Percentiles rank a stretch among this genome's conserved stretches.
These are phyloP conservation scores for Trachelus troglodyta DNA, from an alignment of 2,888 invertebrate genomes.

Conservation along the genomic window DNA sequence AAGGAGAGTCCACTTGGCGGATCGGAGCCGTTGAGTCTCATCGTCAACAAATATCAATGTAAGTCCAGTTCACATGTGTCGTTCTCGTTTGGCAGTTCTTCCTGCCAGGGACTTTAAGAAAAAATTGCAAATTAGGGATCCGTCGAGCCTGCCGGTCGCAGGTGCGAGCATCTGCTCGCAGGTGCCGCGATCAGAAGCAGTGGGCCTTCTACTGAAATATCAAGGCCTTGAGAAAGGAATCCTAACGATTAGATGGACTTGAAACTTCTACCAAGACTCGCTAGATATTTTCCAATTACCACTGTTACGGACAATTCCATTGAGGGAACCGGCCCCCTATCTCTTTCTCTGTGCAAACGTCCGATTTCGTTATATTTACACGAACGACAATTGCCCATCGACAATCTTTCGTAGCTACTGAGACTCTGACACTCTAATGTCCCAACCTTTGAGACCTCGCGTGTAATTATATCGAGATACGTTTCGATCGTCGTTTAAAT, in stretches of 20 bases:
- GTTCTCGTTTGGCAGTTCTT: background rate
- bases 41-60: slow-evolving; percentile 67
- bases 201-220: background rate
- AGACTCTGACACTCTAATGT: background rate
- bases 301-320: background rate
- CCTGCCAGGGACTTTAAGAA: background rate
- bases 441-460: background rate
- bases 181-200: background rate
- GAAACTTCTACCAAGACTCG: background rate
- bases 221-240: background rate
- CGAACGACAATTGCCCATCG: background rate
- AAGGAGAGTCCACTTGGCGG: slow-evolving; percentile 62
- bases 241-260: background rate
- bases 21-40: slow-evolving; percentile 67
- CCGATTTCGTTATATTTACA: background rate
- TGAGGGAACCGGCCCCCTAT: background rate
- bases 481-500: background rate
- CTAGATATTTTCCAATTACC: background rate
- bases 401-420: background rate
- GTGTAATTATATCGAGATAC: background rate
- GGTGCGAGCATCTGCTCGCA: slow-evolving; percentile 5
- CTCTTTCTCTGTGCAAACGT: background rate
- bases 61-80: slow-evolving; percentile 39
- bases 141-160: background rate
- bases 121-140: background rate